These are phyloP conservation scores for Tinea semifulvella DNA, from an alignment of 2,888 invertebrate species.

Conservation along the genomic window DNA sequence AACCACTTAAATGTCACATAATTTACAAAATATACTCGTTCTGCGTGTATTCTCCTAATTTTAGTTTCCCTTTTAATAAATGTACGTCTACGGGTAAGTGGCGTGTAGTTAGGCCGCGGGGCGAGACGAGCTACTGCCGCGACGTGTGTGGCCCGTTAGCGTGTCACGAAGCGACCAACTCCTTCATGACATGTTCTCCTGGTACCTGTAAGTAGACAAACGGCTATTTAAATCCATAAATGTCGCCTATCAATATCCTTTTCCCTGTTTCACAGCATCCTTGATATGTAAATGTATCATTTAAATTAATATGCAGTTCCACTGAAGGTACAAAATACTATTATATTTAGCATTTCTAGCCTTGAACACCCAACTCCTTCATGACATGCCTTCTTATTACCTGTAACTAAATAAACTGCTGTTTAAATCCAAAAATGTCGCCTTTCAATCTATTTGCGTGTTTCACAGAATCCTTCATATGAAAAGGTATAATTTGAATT, in stretches of 20 bases:
- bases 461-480: background rate
- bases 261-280: background rate
- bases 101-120: constrained; percentile 6
- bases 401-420: background rate
- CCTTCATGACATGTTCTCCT: constrained; percentile 4
- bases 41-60: no score
- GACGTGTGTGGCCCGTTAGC: constrained; percentile 14
- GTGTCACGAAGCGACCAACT: constrained; percentile 2
- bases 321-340: no score
- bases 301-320: no score
- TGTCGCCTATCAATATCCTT: constrained; percentile 1
- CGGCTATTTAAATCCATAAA: background rate
- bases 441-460: constrained; percentile 4
- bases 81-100: no score
- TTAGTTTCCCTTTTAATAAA: no score
- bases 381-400: constrained; percentile 3
- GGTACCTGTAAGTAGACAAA: background rate
- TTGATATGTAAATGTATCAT: no score
- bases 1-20: no score
- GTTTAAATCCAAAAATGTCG: background rate
- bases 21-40: no score
- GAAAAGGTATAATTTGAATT: background rate
- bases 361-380: background rate
- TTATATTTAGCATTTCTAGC: no score
- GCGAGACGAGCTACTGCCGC: constrained; percentile 11